phyloP scores from a whole-genome alignment of 2,113 vertebrate species.

The Azemiops feae region DNA sequence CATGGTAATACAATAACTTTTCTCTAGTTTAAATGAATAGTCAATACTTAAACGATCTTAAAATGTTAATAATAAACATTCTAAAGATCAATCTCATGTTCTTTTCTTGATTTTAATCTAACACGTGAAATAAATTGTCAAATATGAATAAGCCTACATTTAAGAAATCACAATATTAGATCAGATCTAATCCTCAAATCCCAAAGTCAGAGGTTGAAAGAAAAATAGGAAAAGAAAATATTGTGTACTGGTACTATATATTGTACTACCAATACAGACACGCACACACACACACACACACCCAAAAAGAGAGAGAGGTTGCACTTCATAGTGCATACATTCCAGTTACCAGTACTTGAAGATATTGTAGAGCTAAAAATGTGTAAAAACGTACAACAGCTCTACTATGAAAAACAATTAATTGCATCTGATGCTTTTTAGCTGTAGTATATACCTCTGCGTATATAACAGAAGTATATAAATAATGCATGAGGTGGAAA shows the following conservation, averaged over 20 bases:
- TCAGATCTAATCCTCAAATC: neutral
- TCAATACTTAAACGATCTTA: neutral
- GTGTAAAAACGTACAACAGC: neutral
- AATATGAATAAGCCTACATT: neutral
- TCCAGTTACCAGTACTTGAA: neutral
- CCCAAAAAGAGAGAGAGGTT: neutral
- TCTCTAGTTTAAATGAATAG: neutral
- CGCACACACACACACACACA: accelerated
- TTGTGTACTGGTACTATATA: neutral
- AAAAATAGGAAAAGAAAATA: neutral
- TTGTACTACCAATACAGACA: neutral
- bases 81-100: neutral
- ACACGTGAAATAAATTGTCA: neutral
- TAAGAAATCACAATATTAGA: neutral
- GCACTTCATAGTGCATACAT: neutral
- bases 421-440: neutral
- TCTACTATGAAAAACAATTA: neutral
- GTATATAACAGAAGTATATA: neutral
- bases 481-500: neutral
- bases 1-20: neutral
- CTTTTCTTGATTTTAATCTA: neutral
- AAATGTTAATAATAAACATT: neutral
- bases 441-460: neutral
- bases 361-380: neutral
- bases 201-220: neutral